Evolutionary conservation across 1,140 invertebrate species (phyloP), one percentile per base, ranked within the genome.

Genomic region (Piezodorus guildinii): DNA sequence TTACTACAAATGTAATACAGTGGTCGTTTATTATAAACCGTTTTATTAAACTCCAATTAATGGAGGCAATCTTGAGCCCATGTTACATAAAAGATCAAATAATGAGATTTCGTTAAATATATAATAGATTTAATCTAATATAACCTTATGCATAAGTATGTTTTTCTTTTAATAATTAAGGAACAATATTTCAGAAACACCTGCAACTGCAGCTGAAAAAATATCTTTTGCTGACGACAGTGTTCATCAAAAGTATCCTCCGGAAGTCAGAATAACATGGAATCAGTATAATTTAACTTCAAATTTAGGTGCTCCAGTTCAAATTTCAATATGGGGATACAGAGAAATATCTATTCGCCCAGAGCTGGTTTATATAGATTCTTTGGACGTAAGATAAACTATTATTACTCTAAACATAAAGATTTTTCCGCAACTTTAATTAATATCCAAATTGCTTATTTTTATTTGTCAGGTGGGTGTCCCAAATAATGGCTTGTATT

Each of bases 291-390:
- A 94, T 77, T 85, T 94, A 70, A 94, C 91, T 0, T 81, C 81
- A 19, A 90, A 90, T 71, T 73, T 80, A 5, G 85, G 85, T 68
- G 85, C 87, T 0, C 80, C 82, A 30, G 79, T 93, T 0, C 81
- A 83, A 62, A 90, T 94, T 67, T 88, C 87, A 0, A 73, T 94
- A 5, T 94, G 86, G 85, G 91, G 90, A 3, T 93, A 94, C 72
- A 80, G 86, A 30, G 90, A 94, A 74, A 83, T 83, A 0, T 89
- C 85, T 0, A 90, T 90, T 74, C 70, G 79, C 23, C 85, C 85
- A 0, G 78, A 85, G 68, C 74, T 87, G 17, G 68, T 83, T 15
- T 85, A 78, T 65, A 86, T 87, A 65, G 78, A 80, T 62, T 71
- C 73, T 19, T 64, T 84, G 10, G 77, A 76, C 66, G 78, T 78